Base-by-base conservation (phyloP, 2,797 vertebrate species). In the Xerus rutilus region DNA sequence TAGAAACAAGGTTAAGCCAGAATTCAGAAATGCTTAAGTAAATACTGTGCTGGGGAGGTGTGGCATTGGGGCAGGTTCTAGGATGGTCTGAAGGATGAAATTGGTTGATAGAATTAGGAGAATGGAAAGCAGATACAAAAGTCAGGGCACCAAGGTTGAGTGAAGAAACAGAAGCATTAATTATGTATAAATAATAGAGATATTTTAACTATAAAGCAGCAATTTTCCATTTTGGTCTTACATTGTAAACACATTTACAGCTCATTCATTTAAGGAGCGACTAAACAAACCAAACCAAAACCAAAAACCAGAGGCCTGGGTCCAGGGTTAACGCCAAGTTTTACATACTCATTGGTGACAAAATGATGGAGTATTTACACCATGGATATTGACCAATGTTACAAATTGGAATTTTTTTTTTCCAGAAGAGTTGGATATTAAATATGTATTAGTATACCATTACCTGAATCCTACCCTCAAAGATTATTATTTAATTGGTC, bases 291-390 rank as follows among this genome's bases (percentile, higher is more conserved):
- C 3, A 86, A 30, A 57, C 20, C 20, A 57, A 57, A 20, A 57
- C 7, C 18, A 57, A 57, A 57, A 21, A 21, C 54, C 20, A 57
- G 7, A 64, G 0, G 39, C 13, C 35, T 17, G 17, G 67, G 28
- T 35, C 30, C 8, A 8, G 59, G 11, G 18, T 35, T 70, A 21
- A 81, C n/a, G n/a, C 45, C 43, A 76, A 14, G 17, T 62, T 45
- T 30, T 11, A 52, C 21, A 49, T 15, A 17, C 1, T 39, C 15
- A 1, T 23, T 14, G 23, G 20, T 43, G 14, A 86, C 43, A 11
- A 91, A 93, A 82, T 89, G 65, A 79, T 73, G 4, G 25, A 82
- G 11, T 47, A 82, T 77, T 93, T 83, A 91, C 9, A 89, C 21
- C 62, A 47, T 3, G 14, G 62, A 78, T 86, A 89, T n/a, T 54